Base-by-base conservation (phyloP, 2,113 vertebrate genomes). In the Onychorhynchus coronatus region DNA sequence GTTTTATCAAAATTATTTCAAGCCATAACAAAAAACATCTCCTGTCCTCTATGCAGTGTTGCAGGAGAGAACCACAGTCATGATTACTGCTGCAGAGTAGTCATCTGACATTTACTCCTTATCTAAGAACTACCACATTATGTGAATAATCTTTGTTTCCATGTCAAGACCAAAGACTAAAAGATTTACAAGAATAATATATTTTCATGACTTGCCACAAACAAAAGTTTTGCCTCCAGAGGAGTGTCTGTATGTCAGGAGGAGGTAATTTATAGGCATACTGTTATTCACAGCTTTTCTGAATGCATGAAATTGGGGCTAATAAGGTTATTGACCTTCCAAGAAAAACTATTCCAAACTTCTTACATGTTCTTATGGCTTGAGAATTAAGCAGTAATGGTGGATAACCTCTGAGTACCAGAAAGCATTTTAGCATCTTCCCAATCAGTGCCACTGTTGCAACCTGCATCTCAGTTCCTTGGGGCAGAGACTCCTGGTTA, bases 1-100 rank as follows among this genome's bases (percentile, higher is more conserved):
- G 41, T 74, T 91, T 79, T 88, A 65, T 47, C 89, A 59, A 39
- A 31, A 53, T 10, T 27, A 75, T 56, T 78, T 93, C 63, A 88
- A 77, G 73, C 77, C 85, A 33, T 89, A 91, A 94, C 19, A 96
- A 61, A 94, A 90, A 96, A 11, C 23, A 55, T 31, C 47, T 97
- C 39, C 79, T 53, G 63, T 76, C 72, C 56, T 96, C 81, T 93
- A 55, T 84, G 71, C 62, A 95, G 71, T 66, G 70, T 83, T 84
- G 82, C 87, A 92, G 47, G 95, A 85, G 47, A 75, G 81, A 93
- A 68, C 31, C 17, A 24, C 24, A 28, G 18, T 78, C 21, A 18
- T 5, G 23, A 44, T 82, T 56, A 73, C 41, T 30, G 35, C 59
- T 62, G 41, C 70, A 81, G 41, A 83, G 46, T 9, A 77, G n/a